Percentiles rank a stretch among this genome's conserved stretches.
Evolutionary conservation across 2,797 vertebrate species (phyloP).

Genomic region (Urocyon cinereoargenteus): DNA sequence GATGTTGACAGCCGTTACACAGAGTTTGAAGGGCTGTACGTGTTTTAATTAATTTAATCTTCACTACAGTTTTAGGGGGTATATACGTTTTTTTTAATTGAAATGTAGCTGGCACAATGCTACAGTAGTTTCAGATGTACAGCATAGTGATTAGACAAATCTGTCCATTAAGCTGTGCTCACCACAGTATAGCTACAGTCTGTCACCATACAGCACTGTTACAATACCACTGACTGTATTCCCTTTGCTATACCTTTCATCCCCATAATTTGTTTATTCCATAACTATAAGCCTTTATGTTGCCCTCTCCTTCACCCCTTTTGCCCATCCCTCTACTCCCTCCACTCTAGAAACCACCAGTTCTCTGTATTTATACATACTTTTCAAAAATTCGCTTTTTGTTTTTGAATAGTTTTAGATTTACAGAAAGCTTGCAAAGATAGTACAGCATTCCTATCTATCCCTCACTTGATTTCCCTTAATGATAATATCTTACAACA

Average conservation of each 20-base stretch:
- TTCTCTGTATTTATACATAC: neutral
- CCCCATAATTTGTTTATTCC: neutral
- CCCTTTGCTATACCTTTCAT: neutral
- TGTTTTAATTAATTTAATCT: neutral
- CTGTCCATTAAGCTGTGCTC: neutral
- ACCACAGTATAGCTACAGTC: neutral
- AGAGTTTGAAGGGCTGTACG: neutral
- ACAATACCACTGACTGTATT: neutral
- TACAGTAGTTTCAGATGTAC: neutral
- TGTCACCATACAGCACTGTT: neutral
- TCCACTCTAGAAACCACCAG: neutral
- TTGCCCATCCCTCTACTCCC: neutral
- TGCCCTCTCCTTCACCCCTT: neutral
- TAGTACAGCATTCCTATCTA: neutral
- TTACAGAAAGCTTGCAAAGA: neutral
- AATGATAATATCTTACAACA: neutral
- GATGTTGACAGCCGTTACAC: neutral
- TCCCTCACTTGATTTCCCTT: neutral
- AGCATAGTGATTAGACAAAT: neutral
- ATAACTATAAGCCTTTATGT: neutral
- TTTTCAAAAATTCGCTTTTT: neutral
- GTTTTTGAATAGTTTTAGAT: neutral
- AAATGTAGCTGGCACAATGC: neutral
- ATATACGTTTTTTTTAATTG: neutral
- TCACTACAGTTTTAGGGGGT: neutral